Conservation (phyloP, 2,113 vertebrate species). For the Forbesichthys papilliferus region DNA sequence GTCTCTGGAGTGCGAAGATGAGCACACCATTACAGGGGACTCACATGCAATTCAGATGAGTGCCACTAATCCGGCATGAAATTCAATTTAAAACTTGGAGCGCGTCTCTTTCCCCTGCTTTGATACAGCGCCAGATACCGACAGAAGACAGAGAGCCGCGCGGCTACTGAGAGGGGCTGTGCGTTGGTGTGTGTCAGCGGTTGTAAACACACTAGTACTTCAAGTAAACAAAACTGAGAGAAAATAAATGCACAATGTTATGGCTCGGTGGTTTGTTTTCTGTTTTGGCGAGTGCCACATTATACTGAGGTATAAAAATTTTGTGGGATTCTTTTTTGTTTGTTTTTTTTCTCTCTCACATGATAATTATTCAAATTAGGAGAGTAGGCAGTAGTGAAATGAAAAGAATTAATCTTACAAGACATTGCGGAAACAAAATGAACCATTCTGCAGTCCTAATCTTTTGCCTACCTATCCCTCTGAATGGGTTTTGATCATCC, state of each 20-base stretch:
- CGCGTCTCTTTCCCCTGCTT: constrained; percentile 57
- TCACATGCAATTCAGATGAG: constrained; percentile 74
- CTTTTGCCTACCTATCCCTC: constrained; percentile 41
- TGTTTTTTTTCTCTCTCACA: neutral
- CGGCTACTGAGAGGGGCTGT: constrained; percentile 12
- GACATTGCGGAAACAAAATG: constrained; percentile 11
- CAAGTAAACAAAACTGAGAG: constrained; percentile 40
- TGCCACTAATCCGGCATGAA: constrained; percentile 73
- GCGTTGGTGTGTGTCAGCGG: constrained; percentile 15
- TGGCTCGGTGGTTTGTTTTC: constrained; percentile 17
- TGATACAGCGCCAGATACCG: constrained; percentile 68
- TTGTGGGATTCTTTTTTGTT: constrained; percentile 8
- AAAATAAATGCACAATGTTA: constrained; percentile 13
- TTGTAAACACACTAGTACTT: constrained; percentile 39
- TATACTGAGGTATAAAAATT: constrained; percentile 1
- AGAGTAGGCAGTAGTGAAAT: constrained; percentile 24
- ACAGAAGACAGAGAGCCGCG: constrained; percentile 35
- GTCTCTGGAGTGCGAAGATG: constrained; percentile 67
- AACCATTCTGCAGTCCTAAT: constrained; percentile 23
- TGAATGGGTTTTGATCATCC: constrained; percentile 47
- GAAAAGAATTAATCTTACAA: constrained; percentile 10
- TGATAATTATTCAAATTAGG: neutral
- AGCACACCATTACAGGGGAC: constrained; percentile 66
- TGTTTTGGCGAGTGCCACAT: neutral
- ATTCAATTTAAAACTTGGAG: constrained; percentile 77